Conservation (phyloP, 1,140 invertebrate species). For the Meloidogyne exigua region DNA sequence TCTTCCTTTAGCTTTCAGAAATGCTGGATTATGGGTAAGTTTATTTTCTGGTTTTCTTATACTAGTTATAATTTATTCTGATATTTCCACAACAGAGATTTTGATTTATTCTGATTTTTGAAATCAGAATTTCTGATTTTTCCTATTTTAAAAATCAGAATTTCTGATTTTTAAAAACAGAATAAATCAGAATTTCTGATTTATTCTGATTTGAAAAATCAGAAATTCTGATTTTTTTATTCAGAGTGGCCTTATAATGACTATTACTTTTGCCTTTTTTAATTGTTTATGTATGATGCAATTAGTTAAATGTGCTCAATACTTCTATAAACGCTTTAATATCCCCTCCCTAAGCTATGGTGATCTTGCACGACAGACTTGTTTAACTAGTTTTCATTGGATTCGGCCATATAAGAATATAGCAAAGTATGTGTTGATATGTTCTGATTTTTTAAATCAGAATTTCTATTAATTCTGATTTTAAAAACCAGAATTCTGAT, state of each 20-base stretch:
- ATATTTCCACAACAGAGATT: no score
- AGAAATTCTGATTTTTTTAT: no score
- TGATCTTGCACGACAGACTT: constrained; percentile 51
- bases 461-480: not conserved
- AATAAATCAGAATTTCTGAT: no score
- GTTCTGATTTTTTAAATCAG: no score
- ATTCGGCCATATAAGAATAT: constrained; percentile 31
- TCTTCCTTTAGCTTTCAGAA: constrained; percentile 54
- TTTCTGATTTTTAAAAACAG: not conserved
- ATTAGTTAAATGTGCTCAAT: constrained; percentile 54
- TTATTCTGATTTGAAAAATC: constrained; percentile 3
- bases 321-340: constrained; percentile 43
- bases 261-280: constrained; percentile 51
- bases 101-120: no score
- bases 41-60: not conserved
- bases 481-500: not conserved
- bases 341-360: constrained; percentile 48
- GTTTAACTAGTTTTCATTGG: constrained; percentile 43
- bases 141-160: not conserved
- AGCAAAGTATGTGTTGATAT: constrained; percentile 15
- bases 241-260: constrained; percentile 41
- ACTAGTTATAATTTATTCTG: no score
- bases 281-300: constrained; percentile 57
- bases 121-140: no score
- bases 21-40: constrained; percentile 51